Evolutionary conservation across 2,797 vertebrate genomes (phyloP), one percentile per base, ranked within the genome.

Genomic region (Epinephelus awoara): DNA sequence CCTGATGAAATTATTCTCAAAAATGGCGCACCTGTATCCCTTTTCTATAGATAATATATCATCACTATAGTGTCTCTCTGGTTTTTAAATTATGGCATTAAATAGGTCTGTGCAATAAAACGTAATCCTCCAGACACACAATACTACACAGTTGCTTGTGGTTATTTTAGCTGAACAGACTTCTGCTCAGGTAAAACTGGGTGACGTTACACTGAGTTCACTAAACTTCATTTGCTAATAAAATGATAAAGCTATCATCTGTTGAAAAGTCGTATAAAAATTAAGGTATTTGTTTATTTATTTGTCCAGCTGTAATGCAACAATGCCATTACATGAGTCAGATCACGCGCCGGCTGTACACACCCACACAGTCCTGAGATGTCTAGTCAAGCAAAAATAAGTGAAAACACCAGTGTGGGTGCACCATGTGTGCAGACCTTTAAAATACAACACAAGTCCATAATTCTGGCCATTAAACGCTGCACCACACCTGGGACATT

Each of bases 341-440:
- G 5, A 38, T 68, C 18, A 29, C 15, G 6, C n/a, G n/a, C 25
- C 19, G 11, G 34, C 2, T 21, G 62, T 54, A 5, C 6, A 17
- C 2, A 4, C 47, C 61, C 47, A 50, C 46, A 40, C 47, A 18
- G 42, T 23, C 27, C 50, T 27, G 17, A 57, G n/a, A 47, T 23
- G 40, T 69, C 21, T 27, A 54, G 55, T 70, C 13, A 67, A 54
- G 19, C 51, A 34, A n/a, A 23, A 68, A 38, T 10, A 13, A 72
- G 57, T 72, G 27, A 59, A 75, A 64, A 38, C 54, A 55, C 18
- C 19, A 11, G 38, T 62, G 68, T 55, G 25, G 12, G 21, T 38
- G 21, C 38, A 21, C 15, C 59, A 64, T 29, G 18, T 40, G 38
- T 13, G 54, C 25, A 44, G 25, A 74, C n/a, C 21, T 19, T 46